These are phyloP conservation scores for Atherinomorus stipes DNA, from an alignment of 2,113 vertebrate genomes.

Conservation along the genomic window DNA sequence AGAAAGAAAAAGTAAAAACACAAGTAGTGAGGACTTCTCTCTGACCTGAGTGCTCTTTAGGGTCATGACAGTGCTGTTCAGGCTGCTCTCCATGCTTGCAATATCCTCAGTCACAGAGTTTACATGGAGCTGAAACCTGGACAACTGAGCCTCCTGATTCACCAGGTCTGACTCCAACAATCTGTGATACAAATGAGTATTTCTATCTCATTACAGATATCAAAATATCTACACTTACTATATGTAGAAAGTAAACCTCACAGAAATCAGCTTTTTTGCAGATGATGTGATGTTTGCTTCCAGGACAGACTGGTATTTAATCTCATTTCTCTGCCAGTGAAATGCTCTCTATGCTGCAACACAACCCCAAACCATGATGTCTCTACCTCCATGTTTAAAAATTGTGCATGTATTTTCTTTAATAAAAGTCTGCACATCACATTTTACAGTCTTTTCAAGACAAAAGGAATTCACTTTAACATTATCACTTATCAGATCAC, in stretches of 20 bases:
- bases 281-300: too few relatives aligned
- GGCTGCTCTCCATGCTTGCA: slow-evolving; percentile 39
- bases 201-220: not conserved
- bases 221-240: too few relatives aligned
- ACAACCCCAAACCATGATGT: not conserved
- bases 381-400: too few relatives aligned
- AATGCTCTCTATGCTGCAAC: not conserved
- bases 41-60: slow-evolving; percentile 59
- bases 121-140: slow-evolving; percentile 56
- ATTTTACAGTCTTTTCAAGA: too few relatives aligned
- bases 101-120: slow-evolving; percentile 41
- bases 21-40: not conserved
- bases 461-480: too few relatives aligned
- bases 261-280: too few relatives aligned
- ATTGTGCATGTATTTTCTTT: too few relatives aligned
- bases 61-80: slow-evolving; percentile 46
- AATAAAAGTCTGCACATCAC: too few relatives aligned
- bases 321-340: too few relatives aligned
- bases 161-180: slow-evolving; percentile 62
- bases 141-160: slow-evolving; percentile 63
- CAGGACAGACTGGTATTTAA: too few relatives aligned
- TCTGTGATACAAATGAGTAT: slow-evolving; percentile 16
- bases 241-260: too few relatives aligned
- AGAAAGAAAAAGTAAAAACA: slow-evolving; percentile 1
- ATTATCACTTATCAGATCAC: too few relatives aligned